Evolutionary conservation across 92 coral and sea anemone species (phyloP).

Genomic region (Porites rus): DNA sequence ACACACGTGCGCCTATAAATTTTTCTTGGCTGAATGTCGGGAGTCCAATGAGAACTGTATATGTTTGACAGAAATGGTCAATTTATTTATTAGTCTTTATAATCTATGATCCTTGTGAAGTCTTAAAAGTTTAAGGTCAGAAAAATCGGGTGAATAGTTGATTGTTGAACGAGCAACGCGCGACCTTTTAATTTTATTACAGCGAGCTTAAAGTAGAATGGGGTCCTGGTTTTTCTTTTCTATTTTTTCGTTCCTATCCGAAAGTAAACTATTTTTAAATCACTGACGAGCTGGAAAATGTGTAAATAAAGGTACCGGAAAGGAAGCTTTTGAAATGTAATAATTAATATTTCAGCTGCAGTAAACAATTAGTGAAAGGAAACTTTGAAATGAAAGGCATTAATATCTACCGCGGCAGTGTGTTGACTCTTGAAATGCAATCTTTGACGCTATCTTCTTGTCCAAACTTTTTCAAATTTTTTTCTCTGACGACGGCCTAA

Average conservation of each 20-base stretch:
- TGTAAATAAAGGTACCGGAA: slow-evolving; percentile 24
- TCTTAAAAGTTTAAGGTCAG: not conserved
- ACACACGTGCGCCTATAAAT: not conserved
- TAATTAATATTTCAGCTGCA: slow-evolving; percentile 35
- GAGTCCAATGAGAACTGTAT: too few relatives aligned
- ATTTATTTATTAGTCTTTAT: too few relatives aligned
- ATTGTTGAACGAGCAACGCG: too few relatives aligned
- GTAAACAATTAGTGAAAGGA: not conserved
- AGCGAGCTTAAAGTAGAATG: not conserved
- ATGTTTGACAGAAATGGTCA: too few relatives aligned
- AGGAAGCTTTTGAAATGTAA: slow-evolving; percentile 1
- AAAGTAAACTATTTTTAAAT: not conserved
- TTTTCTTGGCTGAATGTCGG: not conserved
- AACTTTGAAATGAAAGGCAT: slow-evolving; percentile 9
- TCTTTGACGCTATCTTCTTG: not conserved
- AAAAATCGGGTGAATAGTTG: too few relatives aligned
- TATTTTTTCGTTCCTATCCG: not conserved
- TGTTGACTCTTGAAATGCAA: slow-evolving; percentile 19
- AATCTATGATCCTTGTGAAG: not conserved
- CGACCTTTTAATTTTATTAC: not conserved
- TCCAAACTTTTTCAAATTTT: not conserved
- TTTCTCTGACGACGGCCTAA: not conserved
- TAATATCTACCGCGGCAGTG: not conserved
- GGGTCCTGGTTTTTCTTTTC: not conserved
- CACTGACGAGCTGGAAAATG: slow-evolving; percentile 9